These are phyloP conservation scores for Drosophila longiperda DNA, from an alignment of 2,888 invertebrate genomes.

Conservation along the genomic window DNA sequence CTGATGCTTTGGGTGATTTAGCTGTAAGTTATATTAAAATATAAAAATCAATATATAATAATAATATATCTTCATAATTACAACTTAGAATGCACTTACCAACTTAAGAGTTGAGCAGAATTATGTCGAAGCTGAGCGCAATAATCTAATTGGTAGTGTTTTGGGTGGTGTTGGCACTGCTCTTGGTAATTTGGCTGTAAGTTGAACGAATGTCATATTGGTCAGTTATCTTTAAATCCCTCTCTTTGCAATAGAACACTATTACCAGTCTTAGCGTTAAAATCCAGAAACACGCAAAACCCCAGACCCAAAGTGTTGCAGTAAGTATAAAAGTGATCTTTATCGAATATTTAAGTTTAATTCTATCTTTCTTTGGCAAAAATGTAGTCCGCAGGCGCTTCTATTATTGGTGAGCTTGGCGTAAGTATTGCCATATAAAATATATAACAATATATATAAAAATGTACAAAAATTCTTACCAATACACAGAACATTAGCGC, in stretches of 20 bases:
- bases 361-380: background rate
- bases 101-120: conserved; percentile 17
- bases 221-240: rapidly evolving
- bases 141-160: conserved; percentile 35
- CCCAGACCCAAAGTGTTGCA: conserved; percentile 28
- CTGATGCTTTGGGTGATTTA: conserved; percentile 40
- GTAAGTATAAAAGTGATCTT: conserved; percentile 37
- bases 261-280: conserved; percentile 46
- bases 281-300: background rate
- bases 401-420: conserved; percentile 50
- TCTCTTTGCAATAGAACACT: conserved; percentile 38
- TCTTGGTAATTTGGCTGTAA: conserved; percentile 50
- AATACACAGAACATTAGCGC: conserved; percentile 41
- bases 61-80: background rate
- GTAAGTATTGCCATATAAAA: conserved; percentile 29
- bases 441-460: background rate
- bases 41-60: background rate
- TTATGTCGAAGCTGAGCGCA: conserved; percentile 22
- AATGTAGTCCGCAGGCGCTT: conserved; percentile 38
- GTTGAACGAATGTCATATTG: background rate
- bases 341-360: background rate
- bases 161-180: conserved; percentile 34
- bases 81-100: conserved; percentile 29
- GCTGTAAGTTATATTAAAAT: conserved; percentile 39
- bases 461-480: background rate